Percentiles rank a stretch among this genome's conserved stretches.
Conservation (phyloP, 2,888 invertebrate species). For the Criorhina ranunculi region DNA sequence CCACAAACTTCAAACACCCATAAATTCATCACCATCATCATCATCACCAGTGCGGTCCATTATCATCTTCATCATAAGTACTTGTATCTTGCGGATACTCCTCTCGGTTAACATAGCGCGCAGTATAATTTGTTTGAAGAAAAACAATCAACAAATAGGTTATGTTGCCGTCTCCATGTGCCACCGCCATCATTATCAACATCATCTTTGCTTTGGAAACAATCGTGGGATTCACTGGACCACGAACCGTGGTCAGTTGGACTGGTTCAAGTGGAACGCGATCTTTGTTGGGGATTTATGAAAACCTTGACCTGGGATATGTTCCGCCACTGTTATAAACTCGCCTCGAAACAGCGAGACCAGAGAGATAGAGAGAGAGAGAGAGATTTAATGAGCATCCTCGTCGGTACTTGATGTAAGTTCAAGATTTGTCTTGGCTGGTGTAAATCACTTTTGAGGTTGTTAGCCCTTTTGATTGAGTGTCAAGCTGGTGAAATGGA, state of each 20-base stretch:
- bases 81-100: slow-evolving; percentile 41
- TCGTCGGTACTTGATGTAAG: slow-evolving; percentile 36
- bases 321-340: slow-evolving; percentile 64
- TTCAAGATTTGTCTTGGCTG: slow-evolving; percentile 44
- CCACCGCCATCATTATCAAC: slow-evolving; percentile 35
- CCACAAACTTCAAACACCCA: slow-evolving; percentile 43
- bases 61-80: slow-evolving; percentile 53
- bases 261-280: slow-evolving; percentile 58
- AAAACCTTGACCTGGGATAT: slow-evolving; percentile 70
- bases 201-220: slow-evolving; percentile 50
- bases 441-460: slow-evolving; percentile 13
- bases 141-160: slow-evolving; percentile 32
- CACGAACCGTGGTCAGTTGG: slow-evolving; percentile 63
- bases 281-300: slow-evolving; percentile 30
- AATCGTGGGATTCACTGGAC: slow-evolving; percentile 62
- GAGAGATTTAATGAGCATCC: slow-evolving; percentile 46
- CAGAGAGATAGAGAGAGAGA: slow-evolving; percentile 39
- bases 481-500: slow-evolving; percentile 33
- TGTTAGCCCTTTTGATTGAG: slow-evolving; percentile 48
- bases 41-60: slow-evolving; percentile 17
- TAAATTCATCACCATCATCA: slow-evolving; percentile 68
- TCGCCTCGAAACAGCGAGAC: not conserved
- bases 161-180: not conserved
- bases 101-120: not conserved
- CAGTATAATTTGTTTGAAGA: slow-evolving; percentile 60